A percentile compares a stretch with the other conserved stretches of the same genome.
phyloP scores from a whole-genome alignment of 2,888 invertebrate species.

The Muscina levida region DNA sequence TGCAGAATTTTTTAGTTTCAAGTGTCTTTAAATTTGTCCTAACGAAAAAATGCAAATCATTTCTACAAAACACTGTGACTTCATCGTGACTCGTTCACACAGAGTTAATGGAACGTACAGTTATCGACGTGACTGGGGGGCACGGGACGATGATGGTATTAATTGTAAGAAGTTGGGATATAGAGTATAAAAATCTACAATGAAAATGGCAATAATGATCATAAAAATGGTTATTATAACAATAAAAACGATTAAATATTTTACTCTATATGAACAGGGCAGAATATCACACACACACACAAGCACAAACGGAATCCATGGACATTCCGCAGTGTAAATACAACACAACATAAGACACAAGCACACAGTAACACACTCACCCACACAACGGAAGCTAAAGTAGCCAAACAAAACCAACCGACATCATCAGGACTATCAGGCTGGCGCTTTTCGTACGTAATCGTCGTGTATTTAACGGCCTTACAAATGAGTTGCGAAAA shows the following conservation, averaged over 20 bases:
- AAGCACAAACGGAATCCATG: background rate
- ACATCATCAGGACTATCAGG: too few relatives aligned
- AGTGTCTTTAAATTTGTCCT: too few relatives aligned
- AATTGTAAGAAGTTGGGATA: conserved; percentile 4
- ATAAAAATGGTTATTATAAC: conserved; percentile 58
- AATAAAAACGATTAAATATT: conserved; percentile 64
- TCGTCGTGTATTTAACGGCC: background rate
- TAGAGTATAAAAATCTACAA: conserved; percentile 32
- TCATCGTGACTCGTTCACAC: background rate
- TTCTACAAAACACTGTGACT: too few relatives aligned
- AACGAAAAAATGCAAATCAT: too few relatives aligned
- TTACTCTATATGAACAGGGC: conserved; percentile 27
- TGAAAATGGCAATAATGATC: conserved; percentile 49
- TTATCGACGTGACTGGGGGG: conserved; percentile 23
- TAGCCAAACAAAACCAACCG: background rate
- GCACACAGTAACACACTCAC: background rate
- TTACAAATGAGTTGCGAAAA: conserved; percentile 17
- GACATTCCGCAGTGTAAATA: background rate
- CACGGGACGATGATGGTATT: background rate
- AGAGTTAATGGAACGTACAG: too few relatives aligned
- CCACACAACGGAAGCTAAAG: background rate
- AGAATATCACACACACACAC: conserved; percentile 24
- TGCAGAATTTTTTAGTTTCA: too few relatives aligned
- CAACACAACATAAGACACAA: conserved; percentile 2
- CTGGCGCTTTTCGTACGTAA: background rate